These are phyloP conservation scores for Anomalospiza imberbis DNA, from an alignment of 2,797 vertebrate species.

Conservation along the genomic window DNA sequence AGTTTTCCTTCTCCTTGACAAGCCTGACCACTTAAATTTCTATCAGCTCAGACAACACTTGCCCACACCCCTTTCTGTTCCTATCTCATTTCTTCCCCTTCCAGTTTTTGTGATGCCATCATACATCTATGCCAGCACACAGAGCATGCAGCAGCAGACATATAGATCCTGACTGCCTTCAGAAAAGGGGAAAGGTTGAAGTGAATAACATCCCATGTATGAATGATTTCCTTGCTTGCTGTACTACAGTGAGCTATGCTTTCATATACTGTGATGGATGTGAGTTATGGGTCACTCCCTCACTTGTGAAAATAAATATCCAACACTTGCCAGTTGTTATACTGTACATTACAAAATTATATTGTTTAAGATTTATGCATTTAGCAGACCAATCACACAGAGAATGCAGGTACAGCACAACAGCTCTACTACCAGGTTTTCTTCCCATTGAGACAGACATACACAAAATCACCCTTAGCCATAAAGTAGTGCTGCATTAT, in stretches of 20 bases:
- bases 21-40: constrained; percentile 53
- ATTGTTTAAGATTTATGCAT: constrained; percentile 23
- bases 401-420: background rate
- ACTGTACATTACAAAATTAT: constrained; percentile 46
- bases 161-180: constrained; percentile 20
- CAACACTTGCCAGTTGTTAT: constrained; percentile 29
- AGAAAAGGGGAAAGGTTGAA: constrained; percentile 57
- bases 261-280: constrained; percentile 58
- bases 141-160: constrained; percentile 28
- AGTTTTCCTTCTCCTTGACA: constrained; percentile 53
- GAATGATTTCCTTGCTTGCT: constrained; percentile 45
- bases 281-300: constrained; percentile 62
- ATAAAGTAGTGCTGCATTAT: background rate
- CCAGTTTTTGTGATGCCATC: constrained; percentile 44
- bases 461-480: background rate
- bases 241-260: constrained; percentile 42
- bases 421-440: background rate
- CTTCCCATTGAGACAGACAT: background rate
- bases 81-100: constrained; percentile 54
- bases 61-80: constrained; percentile 12
- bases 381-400: constrained; percentile 9
- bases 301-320: constrained; percentile 62
- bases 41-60: constrained; percentile 34
- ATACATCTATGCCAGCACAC: constrained; percentile 46
- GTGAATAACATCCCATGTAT: constrained; percentile 43